These are phyloP conservation scores for Sesamia nonagrioides DNA, from an alignment of 1,140 invertebrate species.

Conservation along the genomic window DNA sequence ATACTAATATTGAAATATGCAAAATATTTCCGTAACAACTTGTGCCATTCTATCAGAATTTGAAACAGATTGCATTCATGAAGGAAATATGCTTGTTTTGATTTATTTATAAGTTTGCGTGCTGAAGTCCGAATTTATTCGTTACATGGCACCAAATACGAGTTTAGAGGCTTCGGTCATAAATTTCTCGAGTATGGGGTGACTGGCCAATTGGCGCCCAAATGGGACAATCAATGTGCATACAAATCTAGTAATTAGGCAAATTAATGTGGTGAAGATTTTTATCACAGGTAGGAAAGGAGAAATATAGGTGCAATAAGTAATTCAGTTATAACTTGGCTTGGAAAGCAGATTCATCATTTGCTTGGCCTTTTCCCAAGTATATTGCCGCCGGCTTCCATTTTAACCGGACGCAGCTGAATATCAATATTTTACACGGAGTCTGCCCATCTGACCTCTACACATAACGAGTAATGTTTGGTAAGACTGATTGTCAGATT, in stretches of 20 bases:
- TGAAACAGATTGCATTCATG: slow-evolving; percentile 5
- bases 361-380: not conserved
- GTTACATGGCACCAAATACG: not conserved
- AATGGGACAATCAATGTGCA: slow-evolving; percentile 18
- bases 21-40: slow-evolving; percentile 22
- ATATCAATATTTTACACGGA: no score
- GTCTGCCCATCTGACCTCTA: no score
- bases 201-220: not conserved
- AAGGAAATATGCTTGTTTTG: not conserved
- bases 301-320: no score
- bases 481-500: no score
- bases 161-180: not conserved
- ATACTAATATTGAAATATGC: slow-evolving; percentile 3
- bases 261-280: not conserved
- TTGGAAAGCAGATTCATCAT: no score
- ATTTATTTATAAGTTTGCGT: slow-evolving; percentile 15
- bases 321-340: no score
- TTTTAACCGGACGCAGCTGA: no score
- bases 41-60: slow-evolving; percentile 22
- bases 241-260: slow-evolving; percentile 14
- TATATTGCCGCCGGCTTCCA: no score
- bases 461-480: no score
- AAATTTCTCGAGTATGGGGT: not conserved
- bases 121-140: slow-evolving; percentile 3
- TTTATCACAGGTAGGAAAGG: not conserved